Conservation (phyloP, 2,797 vertebrate species). For the Phaenicophaeus curvirostris region DNA sequence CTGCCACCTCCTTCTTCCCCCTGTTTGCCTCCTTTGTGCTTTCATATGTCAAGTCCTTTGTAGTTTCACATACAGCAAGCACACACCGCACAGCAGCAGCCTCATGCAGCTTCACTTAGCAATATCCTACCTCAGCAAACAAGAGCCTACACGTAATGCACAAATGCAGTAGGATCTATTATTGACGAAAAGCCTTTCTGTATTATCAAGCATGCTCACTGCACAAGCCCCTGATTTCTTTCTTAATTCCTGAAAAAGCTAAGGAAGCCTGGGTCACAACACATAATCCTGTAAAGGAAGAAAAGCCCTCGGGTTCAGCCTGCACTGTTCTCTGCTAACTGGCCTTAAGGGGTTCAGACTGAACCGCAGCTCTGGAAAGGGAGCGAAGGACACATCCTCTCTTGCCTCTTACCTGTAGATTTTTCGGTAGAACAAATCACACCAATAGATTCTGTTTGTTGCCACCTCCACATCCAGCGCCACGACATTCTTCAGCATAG, state of each 20-base stretch:
- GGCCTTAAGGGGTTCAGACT: neutral
- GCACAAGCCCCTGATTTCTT: neutral
- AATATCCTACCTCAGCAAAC: neutral
- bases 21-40: neutral
- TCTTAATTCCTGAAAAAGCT: neutral
- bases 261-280: neutral
- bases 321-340: neutral
- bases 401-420: constrained; percentile 89
- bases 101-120: neutral
- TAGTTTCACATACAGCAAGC: neutral
- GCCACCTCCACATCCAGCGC: constrained; percentile 94
- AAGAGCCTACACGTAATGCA: neutral
- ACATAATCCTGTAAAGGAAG: neutral
- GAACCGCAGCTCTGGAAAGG: neutral
- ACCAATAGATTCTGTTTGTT: constrained; percentile 97
- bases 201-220: neutral
- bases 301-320: neutral
- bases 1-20: neutral
- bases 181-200: neutral
- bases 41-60: neutral
- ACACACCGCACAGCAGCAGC: neutral
- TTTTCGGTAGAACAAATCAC: constrained; percentile 93
- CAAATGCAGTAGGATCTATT: neutral
- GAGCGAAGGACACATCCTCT: neutral
- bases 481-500: constrained; percentile 95